A percentile compares a stretch with the other conserved stretches of the same genome.
Evolutionary conservation across 2,113 vertebrate genomes (phyloP).

Genomic region (Tragelaphus buxtoni): DNA sequence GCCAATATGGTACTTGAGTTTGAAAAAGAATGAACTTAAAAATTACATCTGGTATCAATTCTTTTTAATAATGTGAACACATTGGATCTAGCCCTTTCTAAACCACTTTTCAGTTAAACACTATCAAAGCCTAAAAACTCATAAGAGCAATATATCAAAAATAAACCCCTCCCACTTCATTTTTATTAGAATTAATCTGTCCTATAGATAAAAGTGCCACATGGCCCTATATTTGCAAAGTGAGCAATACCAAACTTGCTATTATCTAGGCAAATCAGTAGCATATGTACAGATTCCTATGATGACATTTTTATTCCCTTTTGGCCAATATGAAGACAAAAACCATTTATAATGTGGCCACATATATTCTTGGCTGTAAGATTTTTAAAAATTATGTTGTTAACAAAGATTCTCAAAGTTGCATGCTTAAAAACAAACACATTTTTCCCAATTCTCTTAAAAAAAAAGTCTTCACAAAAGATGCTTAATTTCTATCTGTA

Average conservation of each 20-base stretch:
- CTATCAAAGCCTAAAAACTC: constrained; percentile 78
- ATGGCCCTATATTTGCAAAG: constrained; percentile 77
- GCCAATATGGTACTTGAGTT: constrained; percentile 79
- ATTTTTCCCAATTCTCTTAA: constrained; percentile 49
- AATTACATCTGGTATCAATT: constrained; percentile 78
- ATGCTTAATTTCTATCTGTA: constrained; percentile 61
- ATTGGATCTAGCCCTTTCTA: constrained; percentile 87
- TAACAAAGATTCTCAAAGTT: constrained; percentile 74
- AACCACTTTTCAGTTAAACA: constrained; percentile 80
- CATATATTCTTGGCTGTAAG: constrained; percentile 64
- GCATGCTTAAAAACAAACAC: constrained; percentile 74
- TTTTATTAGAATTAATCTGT: constrained; percentile 74
- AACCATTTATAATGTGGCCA: constrained; percentile 74
- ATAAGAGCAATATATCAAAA: constrained; percentile 80
- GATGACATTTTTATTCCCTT: constrained; percentile 73
- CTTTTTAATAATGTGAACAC: constrained; percentile 79
- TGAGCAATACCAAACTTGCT: constrained; percentile 76
- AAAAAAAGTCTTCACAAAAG: constrained; percentile 61
- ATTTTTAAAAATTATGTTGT: constrained; percentile 65
- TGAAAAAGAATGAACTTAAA: constrained; percentile 83
- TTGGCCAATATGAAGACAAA: constrained; percentile 72
- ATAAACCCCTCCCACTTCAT: constrained; percentile 73
- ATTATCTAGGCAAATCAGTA: constrained; percentile 75
- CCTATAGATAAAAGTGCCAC: constrained; percentile 77
- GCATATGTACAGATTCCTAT: constrained; percentile 73